Percentiles rank a stretch among this genome's conserved stretches.
Conservation (phyloP, 2,888 invertebrate genomes). For the Nomada ferruginata region DNA sequence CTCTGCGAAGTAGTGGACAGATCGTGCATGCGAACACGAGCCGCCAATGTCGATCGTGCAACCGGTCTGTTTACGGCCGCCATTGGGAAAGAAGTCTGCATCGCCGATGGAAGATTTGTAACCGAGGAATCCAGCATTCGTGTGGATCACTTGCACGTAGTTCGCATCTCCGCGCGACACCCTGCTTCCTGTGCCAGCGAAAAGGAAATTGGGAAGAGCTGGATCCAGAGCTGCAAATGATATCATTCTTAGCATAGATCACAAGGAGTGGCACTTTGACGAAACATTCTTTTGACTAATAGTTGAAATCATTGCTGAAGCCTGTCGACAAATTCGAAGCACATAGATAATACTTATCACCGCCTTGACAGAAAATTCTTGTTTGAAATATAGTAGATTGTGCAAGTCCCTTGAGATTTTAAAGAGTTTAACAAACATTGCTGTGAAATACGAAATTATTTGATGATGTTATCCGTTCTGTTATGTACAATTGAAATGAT, state of each 20-base stretch:
- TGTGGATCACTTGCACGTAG: conserved; percentile 83
- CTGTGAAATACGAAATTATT: too few relatives aligned
- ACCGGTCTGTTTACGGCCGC: conserved; percentile 79
- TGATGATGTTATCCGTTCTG: too few relatives aligned
- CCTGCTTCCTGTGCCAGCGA: conserved; percentile 66
- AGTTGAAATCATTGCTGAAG: too few relatives aligned
- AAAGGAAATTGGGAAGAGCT: conserved; percentile 79
- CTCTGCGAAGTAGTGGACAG: conserved; percentile 77
- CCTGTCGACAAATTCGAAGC: background rate
- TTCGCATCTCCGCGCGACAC: conserved; percentile 80
- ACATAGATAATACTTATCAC: background rate
- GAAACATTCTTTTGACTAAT: too few relatives aligned
- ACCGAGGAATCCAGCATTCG: conserved; percentile 80
- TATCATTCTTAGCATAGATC: background rate
- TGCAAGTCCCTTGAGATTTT: too few relatives aligned
- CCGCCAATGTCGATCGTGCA: conserved; percentile 70
- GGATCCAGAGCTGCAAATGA: conserved; percentile 81
- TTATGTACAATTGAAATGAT: too few relatives aligned
- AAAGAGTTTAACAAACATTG: too few relatives aligned
- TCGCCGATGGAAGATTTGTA: conserved; percentile 78
- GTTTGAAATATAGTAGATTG: too few relatives aligned
- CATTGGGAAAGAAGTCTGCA: conserved; percentile 83
- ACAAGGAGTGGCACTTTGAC: too few relatives aligned
- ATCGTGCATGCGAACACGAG: conserved; percentile 78
- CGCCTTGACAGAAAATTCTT: too few relatives aligned